Conservation (phyloP, 2,113 vertebrate genomes). For the Vulpes vulpes region DNA sequence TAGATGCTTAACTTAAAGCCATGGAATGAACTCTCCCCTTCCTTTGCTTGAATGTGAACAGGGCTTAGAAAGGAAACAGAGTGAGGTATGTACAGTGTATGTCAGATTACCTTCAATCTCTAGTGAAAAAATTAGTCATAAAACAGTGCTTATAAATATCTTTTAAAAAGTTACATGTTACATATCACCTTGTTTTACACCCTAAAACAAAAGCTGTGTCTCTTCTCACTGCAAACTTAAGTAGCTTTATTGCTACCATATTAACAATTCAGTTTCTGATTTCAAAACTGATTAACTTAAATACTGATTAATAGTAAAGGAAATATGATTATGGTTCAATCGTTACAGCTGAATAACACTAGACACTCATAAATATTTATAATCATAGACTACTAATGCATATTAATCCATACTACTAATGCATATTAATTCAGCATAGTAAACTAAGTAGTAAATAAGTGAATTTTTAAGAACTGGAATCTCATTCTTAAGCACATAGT, state of each 20-base stretch:
- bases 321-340: not conserved
- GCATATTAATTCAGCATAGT: not conserved
- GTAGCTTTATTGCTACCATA: not conserved
- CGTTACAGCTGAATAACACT: not conserved
- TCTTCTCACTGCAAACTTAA: not conserved
- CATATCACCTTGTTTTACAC: not conserved
- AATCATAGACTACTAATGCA: not conserved
- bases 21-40: not conserved
- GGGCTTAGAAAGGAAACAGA: not conserved
- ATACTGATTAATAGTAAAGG: not conserved
- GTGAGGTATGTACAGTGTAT: not conserved
- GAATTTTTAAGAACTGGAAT: not conserved
- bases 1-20: not conserved
- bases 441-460: conserved; percentile 2
- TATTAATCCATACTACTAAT: not conserved
- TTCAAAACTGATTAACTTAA: not conserved
- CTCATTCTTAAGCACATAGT: not conserved
- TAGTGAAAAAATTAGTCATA: not conserved
- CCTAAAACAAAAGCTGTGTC: not conserved
- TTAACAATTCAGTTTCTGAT: not conserved
- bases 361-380: not conserved
- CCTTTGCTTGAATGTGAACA: conserved; percentile 8
- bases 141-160: conserved; percentile 6
- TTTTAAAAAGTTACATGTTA: not conserved
- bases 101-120: not conserved